These are phyloP conservation scores for Bombus waltoni DNA, from an alignment of 1,140 invertebrate genomes.

Conservation along the genomic window DNA sequence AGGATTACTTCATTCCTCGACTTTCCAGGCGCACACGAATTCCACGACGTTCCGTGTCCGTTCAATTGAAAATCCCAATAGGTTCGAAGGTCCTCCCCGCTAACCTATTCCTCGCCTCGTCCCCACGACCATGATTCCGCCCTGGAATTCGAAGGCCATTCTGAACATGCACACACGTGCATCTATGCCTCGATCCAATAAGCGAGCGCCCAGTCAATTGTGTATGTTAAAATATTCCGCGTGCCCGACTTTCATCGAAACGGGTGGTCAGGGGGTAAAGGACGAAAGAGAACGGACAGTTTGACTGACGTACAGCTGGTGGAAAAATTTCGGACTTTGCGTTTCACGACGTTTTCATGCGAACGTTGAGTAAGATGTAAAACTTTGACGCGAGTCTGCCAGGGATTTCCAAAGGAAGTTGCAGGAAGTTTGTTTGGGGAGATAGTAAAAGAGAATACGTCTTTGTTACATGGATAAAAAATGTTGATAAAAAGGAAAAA, in stretches of 20 bases:
- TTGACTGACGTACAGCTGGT: background rate
- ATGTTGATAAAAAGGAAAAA: too few species aligned
- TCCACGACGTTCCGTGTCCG: constrained; percentile 59
- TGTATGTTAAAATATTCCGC: constrained; percentile 27
- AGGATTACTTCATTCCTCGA: constrained; percentile 60
- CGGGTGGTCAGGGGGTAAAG: background rate
- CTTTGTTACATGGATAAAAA: too few species aligned
- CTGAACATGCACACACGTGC: constrained; percentile 39
- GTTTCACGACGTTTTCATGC: background rate
- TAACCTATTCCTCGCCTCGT: constrained; percentile 9
- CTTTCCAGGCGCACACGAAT: constrained; percentile 58
- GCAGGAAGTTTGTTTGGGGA: too few species aligned
- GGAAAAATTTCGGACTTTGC: background rate
- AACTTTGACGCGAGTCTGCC: background rate
- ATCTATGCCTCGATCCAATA: constrained; percentile 40
- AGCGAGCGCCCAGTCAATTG: constrained; percentile 35
- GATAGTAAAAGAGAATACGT: too few species aligned
- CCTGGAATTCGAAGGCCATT: constrained; percentile 64
- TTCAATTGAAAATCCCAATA: constrained; percentile 70
- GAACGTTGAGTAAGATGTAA: background rate
- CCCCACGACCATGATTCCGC: constrained; percentile 22
- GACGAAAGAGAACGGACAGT: background rate
- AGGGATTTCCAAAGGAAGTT: too few species aligned
- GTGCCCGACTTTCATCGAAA: background rate
- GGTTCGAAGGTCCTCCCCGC: constrained; percentile 23